phyloP scores from a whole-genome alignment of 2,797 vertebrate genomes.

The Chrysolophus pictus region DNA sequence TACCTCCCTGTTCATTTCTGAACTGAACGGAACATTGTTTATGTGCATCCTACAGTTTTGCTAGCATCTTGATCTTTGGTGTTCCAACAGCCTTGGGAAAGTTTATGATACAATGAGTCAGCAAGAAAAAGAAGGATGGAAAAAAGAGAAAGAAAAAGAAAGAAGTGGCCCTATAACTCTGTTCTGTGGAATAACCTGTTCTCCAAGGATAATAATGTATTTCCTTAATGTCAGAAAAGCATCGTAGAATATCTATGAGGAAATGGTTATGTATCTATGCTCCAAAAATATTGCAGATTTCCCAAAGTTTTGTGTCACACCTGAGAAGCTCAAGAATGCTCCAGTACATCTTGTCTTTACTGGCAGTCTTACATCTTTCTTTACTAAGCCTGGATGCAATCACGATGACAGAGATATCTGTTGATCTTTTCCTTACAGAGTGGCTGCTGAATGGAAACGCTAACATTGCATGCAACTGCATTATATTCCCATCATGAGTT shows the following conservation, averaged over 20 bases:
- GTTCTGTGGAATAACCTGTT: neutral
- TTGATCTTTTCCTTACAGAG: neutral
- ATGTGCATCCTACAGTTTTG: neutral
- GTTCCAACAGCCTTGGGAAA: constrained; percentile 17
- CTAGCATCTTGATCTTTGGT: constrained; percentile 5
- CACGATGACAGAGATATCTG: neutral
- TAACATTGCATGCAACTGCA: neutral
- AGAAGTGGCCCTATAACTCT: neutral
- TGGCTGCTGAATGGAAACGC: neutral
- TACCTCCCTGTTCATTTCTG: constrained; percentile 14
- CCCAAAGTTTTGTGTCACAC: neutral
- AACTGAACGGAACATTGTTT: constrained; percentile 6
- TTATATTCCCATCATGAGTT: neutral
- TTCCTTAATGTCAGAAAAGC: constrained; percentile 11
- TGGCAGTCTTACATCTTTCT: neutral
- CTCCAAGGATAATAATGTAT: neutral
- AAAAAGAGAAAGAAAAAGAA: neutral
- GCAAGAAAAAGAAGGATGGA: neutral
- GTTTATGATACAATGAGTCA: neutral
- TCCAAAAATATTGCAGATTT: neutral
- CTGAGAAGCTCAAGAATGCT: neutral
- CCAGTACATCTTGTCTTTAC: neutral
- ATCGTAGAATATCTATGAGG: neutral
- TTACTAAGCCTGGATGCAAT: neutral
- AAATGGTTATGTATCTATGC: neutral